phyloP scores from a whole-genome alignment of 2,888 invertebrate genomes.

The Antheraea assamensis region DNA sequence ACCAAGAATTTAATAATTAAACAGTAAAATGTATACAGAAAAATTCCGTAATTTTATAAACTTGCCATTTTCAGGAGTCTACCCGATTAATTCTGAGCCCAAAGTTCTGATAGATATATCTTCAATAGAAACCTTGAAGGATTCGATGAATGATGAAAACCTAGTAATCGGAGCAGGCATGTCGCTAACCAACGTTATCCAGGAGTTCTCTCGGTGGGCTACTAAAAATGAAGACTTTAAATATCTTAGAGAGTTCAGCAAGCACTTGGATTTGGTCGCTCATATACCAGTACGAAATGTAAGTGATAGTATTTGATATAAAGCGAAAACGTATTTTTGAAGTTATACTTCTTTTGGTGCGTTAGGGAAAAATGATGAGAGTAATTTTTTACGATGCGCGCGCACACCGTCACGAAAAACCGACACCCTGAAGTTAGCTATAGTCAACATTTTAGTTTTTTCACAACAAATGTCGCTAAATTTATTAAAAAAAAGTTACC shows the following conservation, averaged over 20 bases:
- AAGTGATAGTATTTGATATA: slow-evolving; percentile 49
- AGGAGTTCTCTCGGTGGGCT: slow-evolving; percentile 61
- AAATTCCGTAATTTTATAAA: no score
- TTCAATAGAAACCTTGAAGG: slow-evolving; percentile 77
- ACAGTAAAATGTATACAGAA: no score
- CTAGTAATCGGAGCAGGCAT: slow-evolving; percentile 83
- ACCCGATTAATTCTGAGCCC: slow-evolving; percentile 62
- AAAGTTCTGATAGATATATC: slow-evolving; percentile 84
- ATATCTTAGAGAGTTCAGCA: slow-evolving; percentile 81
- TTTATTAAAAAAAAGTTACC: no score
- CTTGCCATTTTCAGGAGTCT: slow-evolving; percentile 62
- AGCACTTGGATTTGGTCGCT: slow-evolving; percentile 87
- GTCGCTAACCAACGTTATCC: slow-evolving; percentile 80
- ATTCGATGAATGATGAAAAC: slow-evolving; percentile 55
- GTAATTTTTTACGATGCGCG: no score
- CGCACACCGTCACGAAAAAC: no score
- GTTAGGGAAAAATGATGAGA: no score
- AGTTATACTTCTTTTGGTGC: no score
- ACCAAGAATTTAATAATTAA: background rate
- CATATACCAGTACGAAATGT: slow-evolving; percentile 88
- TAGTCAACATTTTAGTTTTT: no score
- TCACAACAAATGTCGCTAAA: no score
- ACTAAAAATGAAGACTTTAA: slow-evolving; percentile 74
- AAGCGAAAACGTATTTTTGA: no score
- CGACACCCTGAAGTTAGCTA: no score